Evolutionary conservation across 2,888 invertebrate genomes (phyloP).

Genomic region (Drosophila flavopinicola): DNA sequence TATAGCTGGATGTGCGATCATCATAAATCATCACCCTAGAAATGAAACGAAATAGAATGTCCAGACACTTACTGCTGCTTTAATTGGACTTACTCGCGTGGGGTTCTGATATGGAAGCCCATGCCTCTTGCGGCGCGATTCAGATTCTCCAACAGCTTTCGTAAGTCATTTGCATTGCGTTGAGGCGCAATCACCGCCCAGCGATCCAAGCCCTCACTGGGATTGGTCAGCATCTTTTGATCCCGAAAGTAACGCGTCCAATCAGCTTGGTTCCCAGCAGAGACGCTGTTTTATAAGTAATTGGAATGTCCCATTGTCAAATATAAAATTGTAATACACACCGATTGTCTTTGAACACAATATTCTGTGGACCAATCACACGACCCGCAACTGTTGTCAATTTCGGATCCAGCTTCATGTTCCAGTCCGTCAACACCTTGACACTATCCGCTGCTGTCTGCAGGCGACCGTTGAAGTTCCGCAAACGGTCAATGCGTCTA

Average conservation of each 20-base stretch:
- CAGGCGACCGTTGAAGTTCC: conserved; percentile 88
- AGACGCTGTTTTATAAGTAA: conserved; percentile 48
- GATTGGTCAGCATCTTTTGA: conserved; percentile 84
- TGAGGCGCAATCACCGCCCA: conserved; percentile 84
- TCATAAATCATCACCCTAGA: conserved; percentile 83
- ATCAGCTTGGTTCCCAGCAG: conserved; percentile 88
- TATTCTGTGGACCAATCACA: conserved; percentile 87
- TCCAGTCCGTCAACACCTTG: conserved; percentile 89
- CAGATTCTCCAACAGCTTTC: conserved; percentile 79
- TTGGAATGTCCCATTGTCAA: no score
- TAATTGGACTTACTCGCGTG: conserved; percentile 72
- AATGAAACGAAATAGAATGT: neutral
- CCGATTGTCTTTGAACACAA: conserved; percentile 85
- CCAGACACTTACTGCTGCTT: neutral
- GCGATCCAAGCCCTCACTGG: conserved; percentile 78
- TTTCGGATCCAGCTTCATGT: conserved; percentile 87
- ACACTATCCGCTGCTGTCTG: conserved; percentile 85
- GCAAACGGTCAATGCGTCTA: conserved; percentile 88
- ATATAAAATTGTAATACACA: conserved; percentile 29
- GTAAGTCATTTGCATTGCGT: conserved; percentile 70
- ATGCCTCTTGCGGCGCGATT: conserved; percentile 85
- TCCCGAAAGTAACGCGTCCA: conserved; percentile 90
- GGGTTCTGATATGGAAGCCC: conserved; percentile 84
- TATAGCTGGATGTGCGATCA: conserved; percentile 87
- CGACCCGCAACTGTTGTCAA: conserved; percentile 89